Base-by-base conservation (phyloP, 2,113 vertebrate genomes). In the Pterocles orientalis region DNA sequence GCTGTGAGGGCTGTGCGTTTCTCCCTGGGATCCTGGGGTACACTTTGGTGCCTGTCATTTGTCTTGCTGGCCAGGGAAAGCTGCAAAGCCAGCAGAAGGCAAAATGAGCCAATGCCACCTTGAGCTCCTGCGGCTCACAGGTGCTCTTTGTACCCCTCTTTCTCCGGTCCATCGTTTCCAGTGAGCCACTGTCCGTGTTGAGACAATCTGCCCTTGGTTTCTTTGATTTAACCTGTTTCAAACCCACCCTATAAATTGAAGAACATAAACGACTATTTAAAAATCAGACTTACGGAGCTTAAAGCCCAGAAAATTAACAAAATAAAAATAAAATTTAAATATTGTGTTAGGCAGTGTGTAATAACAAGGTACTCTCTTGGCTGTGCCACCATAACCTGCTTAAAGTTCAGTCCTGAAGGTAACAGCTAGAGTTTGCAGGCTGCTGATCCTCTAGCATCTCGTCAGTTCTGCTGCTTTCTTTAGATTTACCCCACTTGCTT, bases 181-280 rank as follows among this genome's bases (percentile, higher is more conserved):
- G 31, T 20, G 29, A 61, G 47, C 39, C 28, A 20, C 60, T 56
- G 18, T 28, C 39, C 72, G 18, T 0, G 0, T 50, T 34, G 65
- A 61, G 29, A n/a, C 4, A 3, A 64, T 25, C 53, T 72, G 31
- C n/a, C 54, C 29, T 45, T 18, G 17, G 6, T 79, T 75, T 71
- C 56, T 88, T 78, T 75, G 28, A 28, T 62, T 90, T 76, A 82
- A 70, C 10, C 21, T 45, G 36, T 6, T 39, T 83, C 77, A 81
- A 78, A 45, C 24, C 10, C 45, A 39, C 19, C 18, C 50, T 0
- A 0, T 31, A 86, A 81, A 66, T 1, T 45, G 29, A 70, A 45
- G 17, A 78, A 34, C 36, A 18, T 19, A 28, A 21, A 84, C 50
- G 34, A 36, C 12, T 41, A 39, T 31, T 24, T 58, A 23, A n/a